These are phyloP conservation scores for Sialia sialis DNA, from an alignment of 2,113 vertebrate genomes.

Conservation along the genomic window DNA sequence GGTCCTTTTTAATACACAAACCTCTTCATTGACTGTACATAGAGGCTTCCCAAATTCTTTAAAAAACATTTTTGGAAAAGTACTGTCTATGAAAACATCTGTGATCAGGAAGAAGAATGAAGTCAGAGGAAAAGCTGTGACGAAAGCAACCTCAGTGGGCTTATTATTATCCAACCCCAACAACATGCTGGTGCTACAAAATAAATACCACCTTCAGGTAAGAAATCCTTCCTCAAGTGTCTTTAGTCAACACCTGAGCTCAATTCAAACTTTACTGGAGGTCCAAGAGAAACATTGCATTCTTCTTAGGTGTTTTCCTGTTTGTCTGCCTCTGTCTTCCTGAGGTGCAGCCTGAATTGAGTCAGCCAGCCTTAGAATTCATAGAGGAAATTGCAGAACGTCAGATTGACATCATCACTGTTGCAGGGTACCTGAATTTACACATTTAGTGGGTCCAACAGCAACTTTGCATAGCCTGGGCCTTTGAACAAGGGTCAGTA, in stretches of 20 bases:
- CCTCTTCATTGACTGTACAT: background rate
- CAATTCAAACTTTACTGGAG: background rate
- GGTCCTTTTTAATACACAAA: background rate
- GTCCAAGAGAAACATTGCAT: background rate
- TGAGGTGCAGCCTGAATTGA: background rate
- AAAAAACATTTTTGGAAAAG: background rate
- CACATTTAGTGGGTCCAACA: background rate
- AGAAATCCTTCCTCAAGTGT: background rate
- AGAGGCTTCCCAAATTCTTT: background rate
- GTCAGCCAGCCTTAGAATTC: background rate
- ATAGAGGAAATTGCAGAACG: background rate
- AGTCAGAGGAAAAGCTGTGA: conserved; percentile 11
- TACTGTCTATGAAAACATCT: background rate
- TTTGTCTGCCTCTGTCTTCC: background rate
- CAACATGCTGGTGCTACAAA: background rate
- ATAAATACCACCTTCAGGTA: background rate
- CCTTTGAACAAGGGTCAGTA: background rate
- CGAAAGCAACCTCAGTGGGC: background rate
- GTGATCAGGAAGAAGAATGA: background rate
- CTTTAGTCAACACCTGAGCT: background rate
- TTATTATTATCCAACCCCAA: background rate
- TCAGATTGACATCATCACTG: background rate
- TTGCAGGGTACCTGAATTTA: background rate
- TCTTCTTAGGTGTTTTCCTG: conserved; percentile 22
- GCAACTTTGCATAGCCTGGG: background rate